Base-by-base conservation (phyloP, 2,797 vertebrate species). In the Australoheros facetus region DNA sequence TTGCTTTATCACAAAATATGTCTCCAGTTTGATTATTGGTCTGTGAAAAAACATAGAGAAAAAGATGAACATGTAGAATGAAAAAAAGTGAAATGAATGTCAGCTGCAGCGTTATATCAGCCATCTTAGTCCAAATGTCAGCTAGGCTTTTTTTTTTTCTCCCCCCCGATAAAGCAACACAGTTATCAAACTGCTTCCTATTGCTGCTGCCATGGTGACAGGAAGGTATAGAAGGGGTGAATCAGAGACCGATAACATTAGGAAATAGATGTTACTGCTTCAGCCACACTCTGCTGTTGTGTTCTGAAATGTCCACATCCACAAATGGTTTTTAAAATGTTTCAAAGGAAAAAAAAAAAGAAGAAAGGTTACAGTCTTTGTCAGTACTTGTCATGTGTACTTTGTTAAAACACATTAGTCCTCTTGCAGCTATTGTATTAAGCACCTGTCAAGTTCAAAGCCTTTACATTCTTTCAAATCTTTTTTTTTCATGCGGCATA, bases 41-140 rank as follows among this genome's bases (percentile, higher is more conserved):
- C 66, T 78, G 66, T 77, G 72, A 73, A 81, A 86, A 87, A 21
- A 53, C 62, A 34, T 4, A 55, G 37, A 73, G 21, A 58, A 30
- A 60, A 79, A 82, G 79, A 81, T 69, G 62, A 81, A 83, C 55
- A 51, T 72, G 59, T 54, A 79, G 55, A 69, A 81, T 75, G 76
- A 79, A 84, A 37, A 79, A 79, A 75, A 83, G 84, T 88, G 84
- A 88, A 91, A 83, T 88, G 81, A 92, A 91, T 82, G 89, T 88
- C 26, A 28, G 42, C 81, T 26, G n/a, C 69, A 28, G 34, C 2
- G 9, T 57, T 77, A 19, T 88, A 92, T 92, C 89, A 88, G 87
- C 85, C 82, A 87, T 89, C 91, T 85, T 37, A 55, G 88, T 90
- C 90, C 91, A 90, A 94, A 93, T 92, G 91, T 90, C 91, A 92